Conservation (phyloP, 2,113 vertebrate species). For the Acrocephalus arundinaceus region DNA sequence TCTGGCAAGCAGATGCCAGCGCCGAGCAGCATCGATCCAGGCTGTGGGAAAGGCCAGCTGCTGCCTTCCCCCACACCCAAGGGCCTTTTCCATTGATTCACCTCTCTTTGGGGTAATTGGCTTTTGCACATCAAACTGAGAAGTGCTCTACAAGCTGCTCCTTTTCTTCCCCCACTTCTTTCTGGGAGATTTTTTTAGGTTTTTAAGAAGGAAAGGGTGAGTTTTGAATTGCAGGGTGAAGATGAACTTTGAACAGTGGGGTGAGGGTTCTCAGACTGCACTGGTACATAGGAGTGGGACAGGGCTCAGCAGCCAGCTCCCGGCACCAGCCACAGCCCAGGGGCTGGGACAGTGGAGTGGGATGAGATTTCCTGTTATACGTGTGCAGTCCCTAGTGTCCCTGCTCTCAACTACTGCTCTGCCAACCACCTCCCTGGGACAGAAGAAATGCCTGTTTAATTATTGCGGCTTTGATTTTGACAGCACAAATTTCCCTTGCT, state of each 20-base stretch:
- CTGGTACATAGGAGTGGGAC: fast-evolving
- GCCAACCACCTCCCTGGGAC: neutral
- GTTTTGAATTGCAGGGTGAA: neutral
- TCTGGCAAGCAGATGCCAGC: neutral
- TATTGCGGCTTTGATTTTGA: neutral
- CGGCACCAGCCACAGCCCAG: neutral
- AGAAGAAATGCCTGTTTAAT: neutral
- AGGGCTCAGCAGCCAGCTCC: neutral
- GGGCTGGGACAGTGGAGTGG: neutral
- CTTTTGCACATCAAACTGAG: neutral
- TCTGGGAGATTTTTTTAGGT: neutral
- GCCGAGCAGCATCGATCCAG: neutral
- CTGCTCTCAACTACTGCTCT: neutral
- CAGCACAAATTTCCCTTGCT: neutral
- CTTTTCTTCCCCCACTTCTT: neutral
- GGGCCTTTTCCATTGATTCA: neutral
- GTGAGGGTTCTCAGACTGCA: neutral
- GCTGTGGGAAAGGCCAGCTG: neutral
- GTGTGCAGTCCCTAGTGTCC: neutral
- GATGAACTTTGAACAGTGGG: neutral
- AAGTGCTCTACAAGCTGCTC: neutral
- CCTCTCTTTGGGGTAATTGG: neutral
- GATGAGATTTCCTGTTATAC: neutral
- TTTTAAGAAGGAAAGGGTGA: neutral
- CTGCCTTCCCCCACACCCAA: neutral